These are phyloP conservation scores for Dryococelus australis DNA, from an alignment of 2,888 invertebrate genomes.

Conservation along the genomic window DNA sequence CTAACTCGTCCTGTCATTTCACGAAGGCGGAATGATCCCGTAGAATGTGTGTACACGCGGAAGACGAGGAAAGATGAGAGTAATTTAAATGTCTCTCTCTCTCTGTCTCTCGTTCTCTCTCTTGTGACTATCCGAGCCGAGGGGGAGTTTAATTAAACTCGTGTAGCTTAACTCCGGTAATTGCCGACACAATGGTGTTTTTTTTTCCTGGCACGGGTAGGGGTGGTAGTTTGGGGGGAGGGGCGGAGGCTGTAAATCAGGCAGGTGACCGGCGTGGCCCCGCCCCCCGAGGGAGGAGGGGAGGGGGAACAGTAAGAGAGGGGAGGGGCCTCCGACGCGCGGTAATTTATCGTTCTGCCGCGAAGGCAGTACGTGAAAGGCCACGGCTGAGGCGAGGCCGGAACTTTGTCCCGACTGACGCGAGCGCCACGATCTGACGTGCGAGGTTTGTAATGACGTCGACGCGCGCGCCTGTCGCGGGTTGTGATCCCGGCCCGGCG, in stretches of 20 bases:
- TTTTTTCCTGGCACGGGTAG: too few relatives aligned
- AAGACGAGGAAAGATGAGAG: neutral
- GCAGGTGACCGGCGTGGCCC: neutral
- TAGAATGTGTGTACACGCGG: neutral
- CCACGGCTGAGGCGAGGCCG: neutral
- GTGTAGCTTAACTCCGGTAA: neutral
- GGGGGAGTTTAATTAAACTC: conserved; percentile 6
- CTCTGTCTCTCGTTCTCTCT: neutral
- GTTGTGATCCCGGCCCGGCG: too few relatives aligned
- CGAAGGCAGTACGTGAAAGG: neutral
- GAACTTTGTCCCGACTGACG: neutral
- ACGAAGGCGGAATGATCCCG: too few relatives aligned
- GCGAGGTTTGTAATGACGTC: too few relatives aligned
- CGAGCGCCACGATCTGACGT: neutral
- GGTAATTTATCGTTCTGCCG: neutral
- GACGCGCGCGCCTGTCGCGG: too few relatives aligned
- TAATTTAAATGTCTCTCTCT: neutral
- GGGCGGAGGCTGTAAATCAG: neutral
- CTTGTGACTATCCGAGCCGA: neutral
- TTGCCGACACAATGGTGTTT: too few relatives aligned
- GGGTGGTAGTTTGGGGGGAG: neutral
- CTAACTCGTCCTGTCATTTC: neutral
- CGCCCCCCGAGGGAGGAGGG: neutral
- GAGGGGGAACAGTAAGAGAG: neutral
- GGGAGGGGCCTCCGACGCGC: neutral